phyloP scores from a whole-genome alignment of 2,797 vertebrate genomes.

The Cygnus olor region DNA sequence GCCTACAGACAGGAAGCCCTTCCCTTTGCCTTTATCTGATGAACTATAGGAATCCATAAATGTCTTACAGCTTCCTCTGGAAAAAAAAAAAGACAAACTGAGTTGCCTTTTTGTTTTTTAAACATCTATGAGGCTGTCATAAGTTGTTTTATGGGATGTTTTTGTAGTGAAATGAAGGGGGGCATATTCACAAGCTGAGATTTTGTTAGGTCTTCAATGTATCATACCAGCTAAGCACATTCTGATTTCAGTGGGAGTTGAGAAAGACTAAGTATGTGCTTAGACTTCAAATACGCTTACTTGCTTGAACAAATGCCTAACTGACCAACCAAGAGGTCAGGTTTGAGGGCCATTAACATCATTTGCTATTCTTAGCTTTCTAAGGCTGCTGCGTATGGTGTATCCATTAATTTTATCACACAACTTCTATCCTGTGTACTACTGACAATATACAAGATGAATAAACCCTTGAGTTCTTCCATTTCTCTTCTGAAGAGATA shows the following conservation, averaged over 20 bases:
- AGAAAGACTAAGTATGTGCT: not conserved
- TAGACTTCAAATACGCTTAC: not conserved
- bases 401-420: not conserved
- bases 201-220: not conserved
- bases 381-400: not conserved
- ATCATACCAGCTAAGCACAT: not conserved
- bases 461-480: not conserved
- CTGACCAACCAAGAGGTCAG: not conserved
- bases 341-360: not conserved
- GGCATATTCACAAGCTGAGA: not conserved
- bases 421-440: not conserved
- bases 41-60: constrained; percentile 89
- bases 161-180: not conserved
- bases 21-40: constrained; percentile 96
- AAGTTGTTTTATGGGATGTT: not conserved
- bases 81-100: constrained; percentile 32
- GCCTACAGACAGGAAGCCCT: constrained; percentile 87
- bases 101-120: not conserved
- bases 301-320: not conserved
- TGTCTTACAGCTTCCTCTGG: constrained; percentile 92
- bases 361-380: not conserved
- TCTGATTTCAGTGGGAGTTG: not conserved
- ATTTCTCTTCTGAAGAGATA: not conserved
- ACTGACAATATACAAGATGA: not conserved
- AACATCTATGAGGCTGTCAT: not conserved